phyloP scores from a whole-genome alignment of 1,140 invertebrate genomes.

The Rhopalosiphum padi region DNA sequence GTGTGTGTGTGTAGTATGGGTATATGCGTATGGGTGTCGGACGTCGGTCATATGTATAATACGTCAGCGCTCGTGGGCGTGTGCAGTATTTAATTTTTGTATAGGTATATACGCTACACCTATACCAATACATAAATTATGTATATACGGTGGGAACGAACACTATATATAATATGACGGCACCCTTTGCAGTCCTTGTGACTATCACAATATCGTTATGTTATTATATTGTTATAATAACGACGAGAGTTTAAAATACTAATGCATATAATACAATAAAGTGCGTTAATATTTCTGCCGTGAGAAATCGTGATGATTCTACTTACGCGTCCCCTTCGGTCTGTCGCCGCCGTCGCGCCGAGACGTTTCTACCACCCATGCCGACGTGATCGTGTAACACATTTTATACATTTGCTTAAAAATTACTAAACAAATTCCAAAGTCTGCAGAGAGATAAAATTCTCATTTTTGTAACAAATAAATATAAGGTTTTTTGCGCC shows the following conservation, averaged over 20 bases:
- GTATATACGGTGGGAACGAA: not conserved
- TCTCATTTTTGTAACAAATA: too few relatives aligned
- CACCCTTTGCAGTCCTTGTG: not conserved
- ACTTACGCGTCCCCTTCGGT: not conserved
- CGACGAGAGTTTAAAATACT: not conserved
- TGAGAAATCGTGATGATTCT: not conserved
- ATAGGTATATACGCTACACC: not conserved
- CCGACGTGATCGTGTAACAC: not conserved
- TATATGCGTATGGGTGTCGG: not conserved
- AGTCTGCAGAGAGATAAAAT: not conserved
- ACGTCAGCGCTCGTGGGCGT: not conserved
- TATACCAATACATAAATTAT: not conserved
- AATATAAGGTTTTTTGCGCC: too few relatives aligned
- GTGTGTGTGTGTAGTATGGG: not conserved
- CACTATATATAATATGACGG: not conserved
- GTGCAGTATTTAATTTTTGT: not conserved
- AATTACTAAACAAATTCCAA: not conserved
- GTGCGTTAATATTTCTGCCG: not conserved
- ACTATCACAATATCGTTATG: not conserved
- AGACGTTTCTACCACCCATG: not conserved
- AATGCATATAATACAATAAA: not conserved
- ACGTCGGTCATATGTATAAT: not conserved
- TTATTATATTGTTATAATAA: slow-evolving; percentile 4
- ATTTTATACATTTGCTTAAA: not conserved
- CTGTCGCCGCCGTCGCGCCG: not conserved